A percentile compares a stretch with the other conserved stretches of the same genome.
phyloP scores from a whole-genome alignment of 2,888 invertebrate species.

The Ophioninae sp. region DNA sequence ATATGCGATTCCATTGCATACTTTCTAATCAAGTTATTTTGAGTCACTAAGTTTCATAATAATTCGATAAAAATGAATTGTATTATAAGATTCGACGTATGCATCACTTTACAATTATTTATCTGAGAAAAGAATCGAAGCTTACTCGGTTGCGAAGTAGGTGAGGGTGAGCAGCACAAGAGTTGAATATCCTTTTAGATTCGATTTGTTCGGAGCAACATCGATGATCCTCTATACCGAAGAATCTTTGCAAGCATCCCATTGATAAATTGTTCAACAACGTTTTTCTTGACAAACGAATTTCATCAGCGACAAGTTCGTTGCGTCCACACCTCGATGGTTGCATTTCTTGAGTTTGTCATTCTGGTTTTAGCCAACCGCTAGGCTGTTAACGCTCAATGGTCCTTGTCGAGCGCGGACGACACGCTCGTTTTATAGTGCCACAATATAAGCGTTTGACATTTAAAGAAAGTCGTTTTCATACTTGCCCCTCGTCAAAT shows the following conservation, averaged over 20 bases:
- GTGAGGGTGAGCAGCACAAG: background rate
- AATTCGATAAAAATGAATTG: no score
- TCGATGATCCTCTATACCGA: conserved; percentile 19
- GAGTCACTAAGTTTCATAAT: no score
- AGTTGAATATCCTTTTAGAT: background rate
- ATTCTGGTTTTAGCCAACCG: background rate
- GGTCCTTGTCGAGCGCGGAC: background rate
- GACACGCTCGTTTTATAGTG: conserved; percentile 7
- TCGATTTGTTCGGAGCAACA: background rate
- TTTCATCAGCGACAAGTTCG: background rate
- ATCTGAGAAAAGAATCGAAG: background rate
- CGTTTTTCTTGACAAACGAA: conserved; percentile 35
- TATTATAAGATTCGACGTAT: background rate
- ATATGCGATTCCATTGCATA: background rate
- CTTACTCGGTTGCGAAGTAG: background rate
- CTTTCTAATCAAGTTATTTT: no score
- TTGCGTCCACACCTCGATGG: background rate
- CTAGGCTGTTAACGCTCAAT: background rate
- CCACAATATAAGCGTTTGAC: conserved; percentile 20
- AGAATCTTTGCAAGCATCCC: background rate
- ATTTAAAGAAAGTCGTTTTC: conserved; percentile 29
- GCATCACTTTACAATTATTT: background rate
- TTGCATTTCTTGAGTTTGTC: conserved; percentile 4
- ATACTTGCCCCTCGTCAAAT: background rate
- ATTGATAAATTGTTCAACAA: conserved; percentile 5